Evolutionary conservation across 2,113 vertebrate species (phyloP).

Genomic region (Typhlomys cinereus): DNA sequence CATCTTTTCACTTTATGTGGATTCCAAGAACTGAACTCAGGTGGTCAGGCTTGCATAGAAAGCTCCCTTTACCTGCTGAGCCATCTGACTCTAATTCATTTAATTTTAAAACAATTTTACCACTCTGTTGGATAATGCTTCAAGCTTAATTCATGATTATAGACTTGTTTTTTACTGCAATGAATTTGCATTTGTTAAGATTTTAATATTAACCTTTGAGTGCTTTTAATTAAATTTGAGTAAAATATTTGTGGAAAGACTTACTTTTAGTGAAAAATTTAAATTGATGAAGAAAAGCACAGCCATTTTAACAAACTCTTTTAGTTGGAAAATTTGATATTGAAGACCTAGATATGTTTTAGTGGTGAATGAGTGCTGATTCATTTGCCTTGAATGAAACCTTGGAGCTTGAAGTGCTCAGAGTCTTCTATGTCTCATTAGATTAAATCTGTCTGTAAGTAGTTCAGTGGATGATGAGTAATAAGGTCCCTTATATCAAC

Average conservation of each 20-base stretch:
- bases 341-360: slow-evolving; percentile 13
- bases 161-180: slow-evolving; percentile 8
- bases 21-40: no score
- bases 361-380: neutral
- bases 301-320: neutral
- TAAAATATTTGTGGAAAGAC: neutral
- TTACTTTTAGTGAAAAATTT: slow-evolving; percentile 1
- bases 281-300: slow-evolving; percentile 2
- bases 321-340: slow-evolving; percentile 42
- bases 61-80: no score
- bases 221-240: neutral
- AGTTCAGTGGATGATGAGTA: neutral
- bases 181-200: slow-evolving; percentile 20
- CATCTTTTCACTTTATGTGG: no score
- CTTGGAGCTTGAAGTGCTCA: neutral
- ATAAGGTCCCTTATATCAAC: neutral
- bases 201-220: neutral
- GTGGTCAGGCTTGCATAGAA: no score
- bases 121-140: slow-evolving; percentile 36
- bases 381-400: neutral
- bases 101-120: slow-evolving; percentile 33
- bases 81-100: neutral
- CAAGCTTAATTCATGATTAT: neutral
- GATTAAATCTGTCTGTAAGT: neutral
- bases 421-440: slow-evolving; percentile 1